Percentiles rank a stretch among this genome's conserved stretches.
These are phyloP conservation scores for Peromyscus nudipes DNA, from an alignment of 2,797 vertebrate species.

Conservation along the genomic window DNA sequence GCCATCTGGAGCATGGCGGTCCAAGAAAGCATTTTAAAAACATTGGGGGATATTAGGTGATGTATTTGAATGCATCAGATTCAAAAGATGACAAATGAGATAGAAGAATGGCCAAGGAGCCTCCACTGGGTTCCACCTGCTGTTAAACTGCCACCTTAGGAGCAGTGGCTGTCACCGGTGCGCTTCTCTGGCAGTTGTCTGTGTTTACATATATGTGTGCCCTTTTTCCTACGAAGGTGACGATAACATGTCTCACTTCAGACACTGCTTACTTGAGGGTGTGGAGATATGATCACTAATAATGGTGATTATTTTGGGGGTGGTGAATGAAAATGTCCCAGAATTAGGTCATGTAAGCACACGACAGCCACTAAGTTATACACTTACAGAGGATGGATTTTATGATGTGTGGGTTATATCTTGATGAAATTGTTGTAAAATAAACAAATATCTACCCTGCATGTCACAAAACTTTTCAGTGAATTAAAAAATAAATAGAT, in stretches of 20 bases:
- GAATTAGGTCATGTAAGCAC: neutral
- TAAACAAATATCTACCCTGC: neutral
- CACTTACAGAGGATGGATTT: neutral
- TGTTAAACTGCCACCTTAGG: accelerated
- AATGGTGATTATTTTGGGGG: neutral
- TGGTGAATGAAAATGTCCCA: neutral
- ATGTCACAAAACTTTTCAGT: neutral
- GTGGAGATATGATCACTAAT: neutral
- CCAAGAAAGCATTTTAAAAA: neutral
- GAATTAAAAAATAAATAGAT: conserved; percentile 24
- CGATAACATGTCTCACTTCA: neutral
- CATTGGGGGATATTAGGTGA: neutral
- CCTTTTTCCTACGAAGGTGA: neutral
- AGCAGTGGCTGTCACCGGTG: neutral
- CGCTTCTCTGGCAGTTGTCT: neutral
- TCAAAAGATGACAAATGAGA: neutral
- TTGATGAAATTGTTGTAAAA: neutral
- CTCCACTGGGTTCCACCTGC: neutral
- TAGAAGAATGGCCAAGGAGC: neutral
- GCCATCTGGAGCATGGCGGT: neutral
- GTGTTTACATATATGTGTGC: neutral
- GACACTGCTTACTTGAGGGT: neutral
- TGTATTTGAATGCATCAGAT: neutral
- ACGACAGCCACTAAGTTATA: neutral
- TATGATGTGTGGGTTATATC: neutral